Conservation (phyloP, 2,888 invertebrate species). For the Gymnosoma rotundatum region DNA sequence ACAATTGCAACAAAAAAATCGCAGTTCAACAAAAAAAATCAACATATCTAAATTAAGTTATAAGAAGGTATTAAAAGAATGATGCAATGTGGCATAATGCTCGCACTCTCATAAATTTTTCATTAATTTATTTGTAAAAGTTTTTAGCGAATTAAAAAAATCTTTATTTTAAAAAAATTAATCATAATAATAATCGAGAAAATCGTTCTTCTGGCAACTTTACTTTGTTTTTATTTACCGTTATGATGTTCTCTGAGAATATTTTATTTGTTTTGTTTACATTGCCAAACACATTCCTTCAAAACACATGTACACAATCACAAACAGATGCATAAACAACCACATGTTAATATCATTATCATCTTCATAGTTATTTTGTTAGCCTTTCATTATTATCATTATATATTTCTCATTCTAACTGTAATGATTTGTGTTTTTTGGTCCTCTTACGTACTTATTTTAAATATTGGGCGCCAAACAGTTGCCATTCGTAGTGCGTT, state of each 20-base stretch:
- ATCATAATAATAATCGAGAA: no score
- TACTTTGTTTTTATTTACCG: not conserved
- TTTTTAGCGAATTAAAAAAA: no score
- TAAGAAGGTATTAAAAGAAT: no score
- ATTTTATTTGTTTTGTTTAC: not conserved
- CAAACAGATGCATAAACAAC: not conserved
- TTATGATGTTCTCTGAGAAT: constrained; percentile 6
- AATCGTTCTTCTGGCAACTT: no score
- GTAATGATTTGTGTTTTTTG: constrained; percentile 1
- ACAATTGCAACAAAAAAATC: no score
- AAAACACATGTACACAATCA: no score
- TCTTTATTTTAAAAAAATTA: no score
- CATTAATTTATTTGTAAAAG: no score
- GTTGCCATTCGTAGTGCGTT: constrained; percentile 55
- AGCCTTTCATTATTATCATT: constrained; percentile 18
- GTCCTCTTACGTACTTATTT: constrained; percentile 35
- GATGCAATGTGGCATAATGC: no score
- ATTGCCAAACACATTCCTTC: not conserved
- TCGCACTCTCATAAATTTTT: no score
- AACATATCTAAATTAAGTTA: no score
- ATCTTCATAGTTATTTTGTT: not conserved
- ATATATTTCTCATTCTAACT: constrained; percentile 2
- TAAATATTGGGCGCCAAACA: constrained; percentile 65
- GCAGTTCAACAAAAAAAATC: no score
- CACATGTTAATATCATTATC: constrained; percentile 7